A percentile compares a stretch with the other conserved stretches of the same genome.
phyloP scores from a whole-genome alignment of 1,140 invertebrate species.

The Apis cerana region DNA sequence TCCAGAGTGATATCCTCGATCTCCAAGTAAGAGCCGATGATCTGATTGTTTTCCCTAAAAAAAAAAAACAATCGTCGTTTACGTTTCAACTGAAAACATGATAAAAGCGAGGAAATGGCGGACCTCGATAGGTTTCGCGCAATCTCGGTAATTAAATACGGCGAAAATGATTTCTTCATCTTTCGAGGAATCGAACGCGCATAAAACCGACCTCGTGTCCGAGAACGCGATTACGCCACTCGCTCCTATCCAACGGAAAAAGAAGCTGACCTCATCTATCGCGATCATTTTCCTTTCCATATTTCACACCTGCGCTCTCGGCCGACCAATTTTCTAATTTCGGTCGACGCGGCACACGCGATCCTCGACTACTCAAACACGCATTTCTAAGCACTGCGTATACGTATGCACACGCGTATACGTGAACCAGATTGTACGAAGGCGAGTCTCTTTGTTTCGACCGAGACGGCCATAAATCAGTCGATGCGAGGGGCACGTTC shows the following conservation, averaged over 20 bases:
- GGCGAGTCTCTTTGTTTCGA: neutral
- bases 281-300: neutral
- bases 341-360: neutral
- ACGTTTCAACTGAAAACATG: too few relatives aligned
- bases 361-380: neutral
- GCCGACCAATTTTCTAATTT: neutral
- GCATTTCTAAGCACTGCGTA: too few relatives aligned
- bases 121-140: too few relatives aligned
- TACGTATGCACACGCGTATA: too few relatives aligned
- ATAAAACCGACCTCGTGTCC: neutral
- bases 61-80: conserved; percentile 46
- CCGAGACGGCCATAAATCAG: conserved; percentile 15
- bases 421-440: too few relatives aligned
- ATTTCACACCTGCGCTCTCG: neutral
- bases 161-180: too few relatives aligned
- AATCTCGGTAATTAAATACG: too few relatives aligned
- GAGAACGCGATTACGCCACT: neutral
- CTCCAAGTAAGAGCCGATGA: conserved; percentile 86
- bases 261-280: neutral
- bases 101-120: too few relatives aligned
- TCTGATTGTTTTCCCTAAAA: conserved; percentile 85
- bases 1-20: conserved; percentile 83
- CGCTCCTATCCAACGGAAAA: neutral
- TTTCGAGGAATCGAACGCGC: too few relatives aligned
- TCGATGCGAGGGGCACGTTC: neutral